Conservation (phyloP, 2,113 vertebrate species). For the Lycaon pictus region DNA sequence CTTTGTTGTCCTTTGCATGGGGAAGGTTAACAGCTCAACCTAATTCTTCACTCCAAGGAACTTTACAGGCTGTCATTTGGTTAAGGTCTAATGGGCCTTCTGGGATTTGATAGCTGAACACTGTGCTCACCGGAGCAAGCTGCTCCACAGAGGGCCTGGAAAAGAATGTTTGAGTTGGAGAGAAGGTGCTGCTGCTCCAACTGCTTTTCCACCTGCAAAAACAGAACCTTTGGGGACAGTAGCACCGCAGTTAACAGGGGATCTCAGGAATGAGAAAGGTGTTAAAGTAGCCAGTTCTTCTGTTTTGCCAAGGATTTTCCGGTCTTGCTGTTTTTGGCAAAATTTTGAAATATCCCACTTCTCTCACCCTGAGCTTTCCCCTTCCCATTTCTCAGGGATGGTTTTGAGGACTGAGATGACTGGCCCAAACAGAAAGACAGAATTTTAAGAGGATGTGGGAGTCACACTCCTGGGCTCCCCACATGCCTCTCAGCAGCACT, state of each 20-base stretch:
- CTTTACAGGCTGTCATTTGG: slow-evolving; percentile 74
- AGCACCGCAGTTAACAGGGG: slow-evolving; percentile 46
- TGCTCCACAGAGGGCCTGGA: slow-evolving; percentile 45
- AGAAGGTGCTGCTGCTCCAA: slow-evolving; percentile 60
- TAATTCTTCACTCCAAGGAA: slow-evolving; percentile 73
- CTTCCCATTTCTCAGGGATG: slow-evolving; percentile 56
- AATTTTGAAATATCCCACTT: slow-evolving; percentile 77
- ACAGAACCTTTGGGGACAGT: slow-evolving; percentile 63
- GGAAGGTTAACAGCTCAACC: slow-evolving; percentile 77
- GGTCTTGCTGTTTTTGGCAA: slow-evolving; percentile 78
- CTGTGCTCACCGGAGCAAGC: slow-evolving; percentile 32
- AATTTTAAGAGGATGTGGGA: slow-evolving; percentile 69
- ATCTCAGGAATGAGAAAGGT: slow-evolving; percentile 61
- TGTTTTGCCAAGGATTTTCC: slow-evolving; percentile 78
- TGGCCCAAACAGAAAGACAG: slow-evolving; percentile 66
- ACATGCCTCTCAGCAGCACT: neutral
- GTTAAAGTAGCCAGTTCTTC: slow-evolving; percentile 74
- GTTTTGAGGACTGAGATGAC: slow-evolving; percentile 51
- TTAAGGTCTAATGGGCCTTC: slow-evolving; percentile 70
- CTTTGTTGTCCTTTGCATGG: slow-evolving; percentile 73
- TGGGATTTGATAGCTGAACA: slow-evolving; percentile 52
- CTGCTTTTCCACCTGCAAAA: slow-evolving; percentile 77
- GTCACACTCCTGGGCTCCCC: slow-evolving; percentile 11
- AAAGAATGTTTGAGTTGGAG: slow-evolving; percentile 70
- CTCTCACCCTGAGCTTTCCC: slow-evolving; percentile 67